Evolutionary conservation across 2,797 vertebrate genomes (phyloP), one percentile per base, ranked within the genome.

Genomic region (Epinephelus awoara): DNA sequence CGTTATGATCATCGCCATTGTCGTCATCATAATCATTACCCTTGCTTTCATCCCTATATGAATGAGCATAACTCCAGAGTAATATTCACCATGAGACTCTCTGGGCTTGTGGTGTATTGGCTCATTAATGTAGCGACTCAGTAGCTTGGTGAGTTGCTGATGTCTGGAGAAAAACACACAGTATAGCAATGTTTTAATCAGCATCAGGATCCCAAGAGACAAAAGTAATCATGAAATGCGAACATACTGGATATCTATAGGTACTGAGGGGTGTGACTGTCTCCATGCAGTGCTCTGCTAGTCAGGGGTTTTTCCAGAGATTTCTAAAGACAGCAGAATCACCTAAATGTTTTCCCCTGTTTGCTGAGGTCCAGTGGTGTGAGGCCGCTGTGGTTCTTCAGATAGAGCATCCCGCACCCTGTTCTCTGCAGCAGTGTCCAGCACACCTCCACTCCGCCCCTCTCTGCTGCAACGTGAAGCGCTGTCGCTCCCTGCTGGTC

Each of bases 401-500:
- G 71, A 81, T 94, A 92, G 79, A 96, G 93, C 72, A 94, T 86
- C 57, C 89, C 73, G 86, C 94, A 93, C 2, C 95, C 94, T 2
- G 90, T 83, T 50, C 77, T 93, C 91, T 94, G 94, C 90, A 96
- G 89, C 80, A 96, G 87, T 6, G 92, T 88, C 96, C 96, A 96
- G 86, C 95, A 94, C 65, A 96, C 93, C 85, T 96, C 94, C 29
- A 94, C 86, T 17, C 88, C 90, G 0, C 96, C 96, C 68, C 93
- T 89, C 85, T 96, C 95, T 76, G 96, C 95, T 65, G 96, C 96
- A 18, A 96, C 90, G 1, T 96, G 96, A 72, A 96, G 90, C 12
- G 95, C 92, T 27, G 95, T 95, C 40, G 90, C 93, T 38, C 96
- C 96, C 94, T 95, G 88, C 75, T 94, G 93, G 93, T 96, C 96